Percentiles rank a stretch among this genome's conserved stretches.
These are phyloP conservation scores for Aethina tumida DNA, from an alignment of 1,140 invertebrate genomes.

Conservation along the genomic window DNA sequence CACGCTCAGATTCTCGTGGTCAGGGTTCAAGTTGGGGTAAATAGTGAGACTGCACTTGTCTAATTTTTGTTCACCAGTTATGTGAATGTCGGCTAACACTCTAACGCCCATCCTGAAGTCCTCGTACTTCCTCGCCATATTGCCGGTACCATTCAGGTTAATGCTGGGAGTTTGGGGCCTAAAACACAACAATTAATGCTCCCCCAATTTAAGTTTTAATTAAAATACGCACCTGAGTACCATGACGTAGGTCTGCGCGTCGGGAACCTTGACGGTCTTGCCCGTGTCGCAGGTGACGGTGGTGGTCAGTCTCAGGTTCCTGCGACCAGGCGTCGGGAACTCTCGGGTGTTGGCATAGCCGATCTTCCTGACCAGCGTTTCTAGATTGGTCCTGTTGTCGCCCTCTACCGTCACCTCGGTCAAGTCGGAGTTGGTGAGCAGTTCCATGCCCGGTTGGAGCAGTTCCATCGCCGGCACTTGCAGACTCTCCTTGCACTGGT, in stretches of 20 bases:
- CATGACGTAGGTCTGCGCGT: conserved; percentile 75
- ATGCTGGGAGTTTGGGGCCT: conserved; percentile 77
- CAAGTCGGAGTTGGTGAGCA: conserved; percentile 64
- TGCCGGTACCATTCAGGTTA: conserved; percentile 70
- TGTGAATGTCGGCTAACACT: conserved; percentile 72
- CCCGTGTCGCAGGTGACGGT: conserved; percentile 66
- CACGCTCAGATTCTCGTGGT: conserved; percentile 78
- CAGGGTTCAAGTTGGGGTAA: conserved; percentile 87
- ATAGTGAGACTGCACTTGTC: conserved; percentile 88
- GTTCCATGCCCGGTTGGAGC: conserved; percentile 63
- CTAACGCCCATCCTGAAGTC: conserved; percentile 73
- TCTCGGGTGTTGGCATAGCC: conserved; percentile 83
- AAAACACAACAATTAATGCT: no score
- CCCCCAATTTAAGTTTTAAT: no score
- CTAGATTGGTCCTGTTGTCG: conserved; percentile 80
- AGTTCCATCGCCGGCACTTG: conserved; percentile 68
- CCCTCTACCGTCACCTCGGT: conserved; percentile 87
- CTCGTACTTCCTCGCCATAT: conserved; percentile 74
- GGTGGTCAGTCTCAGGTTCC: conserved; percentile 77
- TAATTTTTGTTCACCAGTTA: conserved; percentile 46
- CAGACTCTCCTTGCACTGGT: conserved; percentile 77
- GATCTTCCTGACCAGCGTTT: conserved; percentile 75
- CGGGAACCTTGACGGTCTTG: conserved; percentile 57
- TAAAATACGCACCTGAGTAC: no score
- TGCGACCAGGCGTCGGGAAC: conserved; percentile 83